Percentiles rank a stretch among this genome's conserved stretches.
Conservation (phyloP, 2,113 vertebrate species). For the Lates calcarifer region DNA sequence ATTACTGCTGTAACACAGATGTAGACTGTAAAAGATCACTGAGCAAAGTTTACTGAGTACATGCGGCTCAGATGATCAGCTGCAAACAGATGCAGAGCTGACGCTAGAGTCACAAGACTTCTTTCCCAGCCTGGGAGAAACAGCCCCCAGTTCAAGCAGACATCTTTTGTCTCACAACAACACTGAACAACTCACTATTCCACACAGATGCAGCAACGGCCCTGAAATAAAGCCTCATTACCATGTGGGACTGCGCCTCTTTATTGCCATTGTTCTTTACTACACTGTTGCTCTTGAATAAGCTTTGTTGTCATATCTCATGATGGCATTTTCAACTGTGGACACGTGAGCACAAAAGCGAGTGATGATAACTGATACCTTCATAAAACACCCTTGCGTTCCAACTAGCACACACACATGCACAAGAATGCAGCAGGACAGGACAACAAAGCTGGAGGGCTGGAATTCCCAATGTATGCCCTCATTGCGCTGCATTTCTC, state of each 20-base stretch:
- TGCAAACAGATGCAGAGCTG: conserved; percentile 83
- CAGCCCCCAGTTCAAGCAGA: conserved; percentile 78
- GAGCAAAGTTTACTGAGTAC: conserved; percentile 64
- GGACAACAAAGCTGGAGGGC: conserved; percentile 81
- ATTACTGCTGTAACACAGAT: conserved; percentile 37
- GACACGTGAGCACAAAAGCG: conserved; percentile 51
- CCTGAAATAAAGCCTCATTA: conserved; percentile 77
- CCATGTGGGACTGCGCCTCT: conserved; percentile 75
- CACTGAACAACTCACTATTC: conserved; percentile 75
- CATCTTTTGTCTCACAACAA: conserved; percentile 79
- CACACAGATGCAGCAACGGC: conserved; percentile 69
- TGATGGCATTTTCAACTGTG: conserved; percentile 53
- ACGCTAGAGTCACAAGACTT: conserved; percentile 86
- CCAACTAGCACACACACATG: conserved; percentile 51
- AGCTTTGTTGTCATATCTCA: conserved; percentile 69
- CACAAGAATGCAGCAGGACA: conserved; percentile 82
- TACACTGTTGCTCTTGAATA: conserved; percentile 65
- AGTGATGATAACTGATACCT: conserved; percentile 69
- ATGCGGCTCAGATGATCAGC: conserved; percentile 83
- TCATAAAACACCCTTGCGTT: conserved; percentile 65
- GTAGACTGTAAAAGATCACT: conserved; percentile 62
- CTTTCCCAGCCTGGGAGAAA: conserved; percentile 74
- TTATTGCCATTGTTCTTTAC: conserved; percentile 74
- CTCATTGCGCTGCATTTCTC: conserved; percentile 71
- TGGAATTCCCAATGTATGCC: conserved; percentile 78